Conservation (phyloP, 2,113 vertebrate species). For the Indicator maculatus region DNA sequence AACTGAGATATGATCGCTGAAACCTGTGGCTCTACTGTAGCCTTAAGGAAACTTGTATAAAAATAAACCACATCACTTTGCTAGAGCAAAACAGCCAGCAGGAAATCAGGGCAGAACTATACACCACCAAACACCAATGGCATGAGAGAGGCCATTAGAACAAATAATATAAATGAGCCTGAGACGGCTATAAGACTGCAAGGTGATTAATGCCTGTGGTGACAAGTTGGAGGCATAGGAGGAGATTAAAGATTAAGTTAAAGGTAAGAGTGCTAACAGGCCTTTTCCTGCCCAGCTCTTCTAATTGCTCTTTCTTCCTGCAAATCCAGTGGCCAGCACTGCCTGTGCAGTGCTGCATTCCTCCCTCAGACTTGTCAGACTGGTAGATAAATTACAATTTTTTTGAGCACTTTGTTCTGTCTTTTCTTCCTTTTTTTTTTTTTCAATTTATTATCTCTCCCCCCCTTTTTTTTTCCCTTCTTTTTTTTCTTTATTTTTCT, state of each 20-base stretch:
- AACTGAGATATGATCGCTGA: neutral
- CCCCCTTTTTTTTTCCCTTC: too few species aligned
- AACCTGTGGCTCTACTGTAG: neutral
- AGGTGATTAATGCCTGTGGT: constrained; percentile 69
- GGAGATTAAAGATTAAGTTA: constrained; percentile 68
- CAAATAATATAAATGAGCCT: constrained; percentile 48
- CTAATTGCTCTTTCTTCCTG: constrained; percentile 65
- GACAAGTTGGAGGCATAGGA: constrained; percentile 62
- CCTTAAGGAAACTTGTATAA: neutral
- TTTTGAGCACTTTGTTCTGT: neutral
- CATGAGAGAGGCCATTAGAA: constrained; percentile 38
- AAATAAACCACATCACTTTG: neutral
- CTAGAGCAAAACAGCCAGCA: neutral
- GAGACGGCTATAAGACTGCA: constrained; percentile 15
- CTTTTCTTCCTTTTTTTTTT: neutral
- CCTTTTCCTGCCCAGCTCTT: constrained; percentile 44
- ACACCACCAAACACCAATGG: neutral
- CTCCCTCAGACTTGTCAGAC: neutral
- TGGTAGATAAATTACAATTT: neutral
- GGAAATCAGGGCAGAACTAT: constrained; percentile 3
- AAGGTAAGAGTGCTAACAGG: constrained; percentile 67
- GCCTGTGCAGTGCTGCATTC: neutral
- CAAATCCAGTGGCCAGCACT: neutral
- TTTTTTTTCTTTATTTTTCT: neutral
- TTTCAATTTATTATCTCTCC: too few species aligned